Evolutionary conservation across 2,797 vertebrate species (phyloP), one percentile per base, ranked within the genome.

Genomic region (Anguilla marmorata): DNA sequence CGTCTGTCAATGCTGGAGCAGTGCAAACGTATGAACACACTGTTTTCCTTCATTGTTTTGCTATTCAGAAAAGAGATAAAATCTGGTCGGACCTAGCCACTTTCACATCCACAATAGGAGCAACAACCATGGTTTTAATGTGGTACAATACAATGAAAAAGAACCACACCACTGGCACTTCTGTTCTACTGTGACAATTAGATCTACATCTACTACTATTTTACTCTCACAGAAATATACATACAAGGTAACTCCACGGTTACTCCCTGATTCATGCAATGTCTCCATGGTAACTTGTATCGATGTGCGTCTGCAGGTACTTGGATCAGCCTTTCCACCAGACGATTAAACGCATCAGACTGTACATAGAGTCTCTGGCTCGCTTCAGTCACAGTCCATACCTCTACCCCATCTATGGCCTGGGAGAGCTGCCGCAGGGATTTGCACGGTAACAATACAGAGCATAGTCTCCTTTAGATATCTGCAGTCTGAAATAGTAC

Each of bases 361-460:
- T 95, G 87, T 97, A 96, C 91, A 90, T 89, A 0, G 95, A 96
- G 87, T 96, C 96, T 84, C 87, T 95, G 91, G 91, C 93, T 1
- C 93, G 92, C 12, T 94, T 94, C 87, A 94, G 85, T 89, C 87
- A 87, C 88, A 97, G 96, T 89, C 96, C 96, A 0, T 97, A 95
- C 87, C 90, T 97, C 52, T 97, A 96, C 86, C 96, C 96, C 0
- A 87, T 97, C 76, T 95, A 95, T 0, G 96, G 96, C 2, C 93
- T 96, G n/a, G 94, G 94, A 0, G 96, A 97, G 85, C 91, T 96
- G 76, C 95, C 94, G 0, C 96, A 96, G 88, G 96, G 95, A 72
- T 97, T 95, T 86, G 93, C 95, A 87, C 96, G 96, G 96, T 96
- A 83, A 90, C 4, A 58, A 24, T 52, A 52, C 27, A 27, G 21